A percentile compares a stretch with the other conserved stretches of the same genome.
phyloP scores from a whole-genome alignment of 2,888 invertebrate genomes.

The Phortica magna region DNA sequence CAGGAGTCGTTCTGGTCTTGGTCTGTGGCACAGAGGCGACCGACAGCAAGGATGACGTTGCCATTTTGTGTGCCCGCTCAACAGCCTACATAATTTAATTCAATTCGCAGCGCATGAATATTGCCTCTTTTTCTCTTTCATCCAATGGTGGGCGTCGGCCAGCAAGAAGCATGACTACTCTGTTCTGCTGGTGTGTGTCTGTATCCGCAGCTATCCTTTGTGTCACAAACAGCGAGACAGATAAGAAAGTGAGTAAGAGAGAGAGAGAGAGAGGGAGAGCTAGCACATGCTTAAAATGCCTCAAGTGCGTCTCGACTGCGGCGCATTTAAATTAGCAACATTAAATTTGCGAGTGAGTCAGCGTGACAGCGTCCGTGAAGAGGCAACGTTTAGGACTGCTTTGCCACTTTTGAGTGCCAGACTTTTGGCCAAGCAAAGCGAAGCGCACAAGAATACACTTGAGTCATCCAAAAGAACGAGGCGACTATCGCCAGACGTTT shows the following conservation, averaged over 20 bases:
- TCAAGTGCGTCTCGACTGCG: not conserved
- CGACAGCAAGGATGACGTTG: not conserved
- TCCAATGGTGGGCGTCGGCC: not conserved
- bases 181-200: not conserved
- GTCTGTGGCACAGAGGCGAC: not conserved
- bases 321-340: slow-evolving; percentile 9
- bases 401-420: too few species aligned
- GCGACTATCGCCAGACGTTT: too few species aligned
- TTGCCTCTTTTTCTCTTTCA: not conserved
- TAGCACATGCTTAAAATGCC: too few species aligned
- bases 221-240: too few species aligned
- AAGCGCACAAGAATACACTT: too few species aligned
- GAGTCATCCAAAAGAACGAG: too few species aligned
- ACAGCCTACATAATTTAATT: slow-evolving; percentile 23
- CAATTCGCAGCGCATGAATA: slow-evolving; percentile 17
- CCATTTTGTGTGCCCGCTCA: not conserved
- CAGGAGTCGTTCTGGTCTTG: not conserved
- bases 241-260: too few species aligned
- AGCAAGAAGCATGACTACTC: not conserved
- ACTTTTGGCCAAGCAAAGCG: too few species aligned
- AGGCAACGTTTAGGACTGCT: too few species aligned
- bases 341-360: not conserved
- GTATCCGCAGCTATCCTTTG: not conserved
- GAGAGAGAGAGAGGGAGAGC: too few species aligned
- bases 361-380: not conserved